Evolutionary conservation across 2,113 vertebrate genomes (phyloP), one percentile per base, ranked within the genome.

Genomic region (Manacus vitellinus): DNA sequence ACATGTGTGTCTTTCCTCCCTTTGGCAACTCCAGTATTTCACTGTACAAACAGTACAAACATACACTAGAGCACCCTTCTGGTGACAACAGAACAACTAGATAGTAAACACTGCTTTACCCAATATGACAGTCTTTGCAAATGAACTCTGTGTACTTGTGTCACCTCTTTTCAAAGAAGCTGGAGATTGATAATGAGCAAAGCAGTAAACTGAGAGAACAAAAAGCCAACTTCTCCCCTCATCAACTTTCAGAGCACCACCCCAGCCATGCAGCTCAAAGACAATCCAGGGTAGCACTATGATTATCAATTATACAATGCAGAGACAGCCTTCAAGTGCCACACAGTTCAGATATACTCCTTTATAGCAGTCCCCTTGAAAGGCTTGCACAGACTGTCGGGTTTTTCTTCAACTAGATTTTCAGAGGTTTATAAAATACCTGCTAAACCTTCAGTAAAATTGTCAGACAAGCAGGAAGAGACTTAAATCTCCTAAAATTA

Each of bases 401-500:
- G 16, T 24, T 2, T 23, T 25, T 3, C 17, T 76, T 55, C 41
- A 67, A 59, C 31, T n/a, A 47, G 16, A 59, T 83, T 79, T 91
- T 77, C 77, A 91, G 44, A 77, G 41, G 27, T 81, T 70, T 83
- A 51, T 86, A 93, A 94, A 90, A 67, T 73, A 88, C 46, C 33
- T 81, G 27, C 39, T 83, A 94, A 80, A 68, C 16, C 16, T 72
- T 66, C 71, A 84, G 52, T 67, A 54, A 41, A 86, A 65, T 59
- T 90, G 59, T 77, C 86, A 88, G 75, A 86, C 41, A 80, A 72
- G n/a, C 14, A 86, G 28, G 62, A 73, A 52, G 28, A 88, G 14
- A 83, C 79, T 68, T 91, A 82, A 61, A 80, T 92, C 75, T 91
- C 72, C 44, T 62, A 67, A 84, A 96, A 86, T 88, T 79, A 96